These are phyloP conservation scores for Cerastis leucographa DNA, from an alignment of 2,888 invertebrate genomes.

Conservation along the genomic window DNA sequence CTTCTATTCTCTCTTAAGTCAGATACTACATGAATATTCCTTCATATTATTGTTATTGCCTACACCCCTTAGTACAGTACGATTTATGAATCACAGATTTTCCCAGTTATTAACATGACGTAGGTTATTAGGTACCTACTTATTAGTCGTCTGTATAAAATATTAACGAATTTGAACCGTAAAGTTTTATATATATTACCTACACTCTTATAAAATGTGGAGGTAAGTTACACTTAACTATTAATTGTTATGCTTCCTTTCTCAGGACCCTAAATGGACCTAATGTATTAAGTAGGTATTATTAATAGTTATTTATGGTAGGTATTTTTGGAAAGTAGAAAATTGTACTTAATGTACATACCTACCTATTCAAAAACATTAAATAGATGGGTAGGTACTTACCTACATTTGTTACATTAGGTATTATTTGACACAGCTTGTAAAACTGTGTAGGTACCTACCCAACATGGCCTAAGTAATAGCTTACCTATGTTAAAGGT, in stretches of 20 bases:
- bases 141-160: slow-evolving; percentile 3
- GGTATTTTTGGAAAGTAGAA: slow-evolving; percentile 9
- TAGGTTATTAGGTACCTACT: neutral
- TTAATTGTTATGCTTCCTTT: slow-evolving; percentile 21
- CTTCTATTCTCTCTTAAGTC: neutral
- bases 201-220: neutral
- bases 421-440: slow-evolving; percentile 16
- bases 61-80: neutral
- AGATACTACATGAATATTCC: slow-evolving; percentile 5
- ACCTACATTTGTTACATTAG: slow-evolving; percentile 4
- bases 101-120: neutral
- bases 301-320: neutral
- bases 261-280: slow-evolving; percentile 19
- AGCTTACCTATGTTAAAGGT: neutral
- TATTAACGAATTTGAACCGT: slow-evolving; percentile 19
- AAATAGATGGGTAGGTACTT: neutral
- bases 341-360: neutral
- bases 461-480: slow-evolving; percentile 54
- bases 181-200: slow-evolving; percentile 1
- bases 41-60: neutral
- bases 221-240: slow-evolving; percentile 5
- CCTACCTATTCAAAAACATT: neutral
- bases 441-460: slow-evolving; percentile 20
- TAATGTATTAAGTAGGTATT: neutral
- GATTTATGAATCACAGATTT: neutral